Percentiles rank a stretch among this genome's conserved stretches.
Evolutionary conservation across 2,888 invertebrate genomes (phyloP).

Genomic region (Drosophila buzzatii): DNA sequence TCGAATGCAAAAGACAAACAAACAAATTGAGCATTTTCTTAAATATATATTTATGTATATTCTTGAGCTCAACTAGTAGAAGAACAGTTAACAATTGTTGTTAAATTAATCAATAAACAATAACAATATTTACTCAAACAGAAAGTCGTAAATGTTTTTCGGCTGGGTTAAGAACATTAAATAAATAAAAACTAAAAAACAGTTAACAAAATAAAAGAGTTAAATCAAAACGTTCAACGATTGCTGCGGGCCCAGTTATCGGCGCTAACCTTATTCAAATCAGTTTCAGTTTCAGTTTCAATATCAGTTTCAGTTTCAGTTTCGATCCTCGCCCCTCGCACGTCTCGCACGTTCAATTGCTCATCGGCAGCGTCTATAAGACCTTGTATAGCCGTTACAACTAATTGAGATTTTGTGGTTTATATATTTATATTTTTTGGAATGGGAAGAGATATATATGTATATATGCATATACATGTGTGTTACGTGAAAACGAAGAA

Average conservation of each 20-base stretch:
- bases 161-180: conserved; percentile 31
- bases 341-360: conserved; percentile 85
- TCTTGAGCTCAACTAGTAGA: conserved; percentile 15
- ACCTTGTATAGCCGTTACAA: conserved; percentile 86
- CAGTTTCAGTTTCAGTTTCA: conserved; percentile 72
- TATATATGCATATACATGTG: conserved; percentile 17
- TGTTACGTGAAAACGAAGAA: conserved; percentile 57
- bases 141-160: conserved; percentile 16
- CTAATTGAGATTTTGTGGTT: conserved; percentile 60
- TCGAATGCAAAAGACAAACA: neutral
- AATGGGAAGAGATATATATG: conserved; percentile 22
- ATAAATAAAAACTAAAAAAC: neutral
- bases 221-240: conserved; percentile 53
- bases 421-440: conserved; percentile 2
- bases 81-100: conserved; percentile 19
- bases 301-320: conserved; percentile 66
- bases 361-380: conserved; percentile 86
- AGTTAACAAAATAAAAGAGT: conserved; percentile 45
- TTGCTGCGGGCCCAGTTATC: conserved; percentile 55
- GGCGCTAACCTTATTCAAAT: conserved; percentile 84
- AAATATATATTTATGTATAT: conserved; percentile 4
- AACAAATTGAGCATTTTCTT: conserved; percentile 40
- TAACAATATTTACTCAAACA: conserved; percentile 24
- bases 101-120: conserved; percentile 23
- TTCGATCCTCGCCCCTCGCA: conserved; percentile 83